Evolutionary conservation across 37 sponge, comb jelly and placozoan genomes (phyloP), one percentile per base, ranked within the genome.

Genomic region (Beroe forskalii): DNA sequence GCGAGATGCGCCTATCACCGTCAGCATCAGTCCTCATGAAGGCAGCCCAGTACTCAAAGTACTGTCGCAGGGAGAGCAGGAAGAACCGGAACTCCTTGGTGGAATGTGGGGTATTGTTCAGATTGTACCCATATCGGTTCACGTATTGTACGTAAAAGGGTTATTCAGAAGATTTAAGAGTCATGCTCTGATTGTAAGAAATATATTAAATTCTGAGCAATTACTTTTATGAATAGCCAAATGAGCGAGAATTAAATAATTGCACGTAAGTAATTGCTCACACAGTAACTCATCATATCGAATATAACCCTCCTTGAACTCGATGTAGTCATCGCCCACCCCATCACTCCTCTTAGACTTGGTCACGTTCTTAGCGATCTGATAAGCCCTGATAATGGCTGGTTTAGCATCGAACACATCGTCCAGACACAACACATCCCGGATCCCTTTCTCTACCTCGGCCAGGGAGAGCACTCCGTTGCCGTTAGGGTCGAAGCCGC

Each of bases 1-100:
- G 30, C 14, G 8, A 14, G n/a, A 80, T 44, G 12, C 86, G 39
- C 86, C 55, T 80, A 37, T 80, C 86, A 9, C 86, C 86, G 4
- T 25, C 40, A 24, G n/a, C 60, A 38, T 80, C 86, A 27, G 60
- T 80, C 36, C 86, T 32, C 8, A 24, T 9, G 60, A 80, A 80
- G 30, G 86, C 86, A 17, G 22, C 86, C 25, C 25, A 80, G 86
- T 80, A 80, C 86, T 80, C 86, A 23, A 80, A 80, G 86, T 80
- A 80, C 60, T 80, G 86, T 40, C 86, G 44, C 31, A 80, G 86
- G 25, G 86, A 80, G 60, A 80, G 86, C 24, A 80, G 86, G 86
- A 80, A 80, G 60, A 44, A 80, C 86, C 86, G 27, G 30, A 80
- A 80, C 60, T 80, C 86, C 55, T n/a, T n/a, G n/a, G n/a, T n/a